Evolutionary conservation across 2,888 invertebrate species (phyloP), one percentile per base, ranked within the genome.

Genomic region (Phyllotreta striolata): DNA sequence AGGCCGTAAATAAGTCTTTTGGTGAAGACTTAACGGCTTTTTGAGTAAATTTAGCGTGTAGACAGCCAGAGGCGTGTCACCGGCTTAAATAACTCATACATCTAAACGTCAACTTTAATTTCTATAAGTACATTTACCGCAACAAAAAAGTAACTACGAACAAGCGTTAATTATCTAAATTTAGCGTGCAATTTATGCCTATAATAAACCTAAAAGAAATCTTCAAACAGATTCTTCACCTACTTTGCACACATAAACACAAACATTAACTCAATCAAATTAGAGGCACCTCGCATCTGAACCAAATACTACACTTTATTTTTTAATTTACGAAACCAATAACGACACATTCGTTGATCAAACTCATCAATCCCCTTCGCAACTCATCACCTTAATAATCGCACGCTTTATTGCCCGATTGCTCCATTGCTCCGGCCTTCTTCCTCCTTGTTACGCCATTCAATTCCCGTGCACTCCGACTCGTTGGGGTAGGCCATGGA

Each of bases 401-500:
- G 24, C 37, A 35, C n/a, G 49, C 49, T 49, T 37, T 47, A 47
- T 14, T 47, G 49, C 55, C 43, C 43, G 35, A 56, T 56, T 56
- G 56, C 51, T 56, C 35, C 43, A 34, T 44, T 12, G 12, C 10
- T 24, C n/a, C 49, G 37, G 35, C 51, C 52, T 13, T 10, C 52
- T 52, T 52, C 37, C 51, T 51, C 37, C 51, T 37, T 34, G 38
- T 24, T 24, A 7, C 38, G 7, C 39, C 39, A 52, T 34, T 52
- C 38, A 34, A 38, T 52, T 52, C n/a, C 49, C 14, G 7, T 38
- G 52, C 52, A 39, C 10, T 52, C 39, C 62, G 58, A 60, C 63
- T 66, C 58, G 56, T 69, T 69, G 69, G 69, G 69, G 67, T 66
- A 67, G 69, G 66, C 56, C 66, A 63, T 67, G 67, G 63, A 66